Conservation (phyloP, 2,113 vertebrate species). For the Barnardius zonarius region DNA sequence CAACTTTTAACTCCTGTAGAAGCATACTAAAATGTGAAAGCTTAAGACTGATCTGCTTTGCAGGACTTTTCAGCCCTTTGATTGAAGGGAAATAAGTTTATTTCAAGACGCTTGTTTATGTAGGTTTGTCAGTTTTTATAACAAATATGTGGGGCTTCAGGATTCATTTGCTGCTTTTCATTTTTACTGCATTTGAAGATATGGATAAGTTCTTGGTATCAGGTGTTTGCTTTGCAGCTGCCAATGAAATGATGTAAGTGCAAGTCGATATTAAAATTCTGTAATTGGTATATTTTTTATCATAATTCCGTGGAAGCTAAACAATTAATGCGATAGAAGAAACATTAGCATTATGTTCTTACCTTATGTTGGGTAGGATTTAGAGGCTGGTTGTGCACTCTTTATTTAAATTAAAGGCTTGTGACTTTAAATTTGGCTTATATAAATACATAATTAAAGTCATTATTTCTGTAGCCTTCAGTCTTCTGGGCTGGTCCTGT, state of each 20-base stretch:
- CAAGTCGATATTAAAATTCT: not conserved
- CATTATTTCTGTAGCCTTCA: not conserved
- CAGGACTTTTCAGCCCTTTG: not conserved
- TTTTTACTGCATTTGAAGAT: not conserved
- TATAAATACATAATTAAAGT: not conserved
- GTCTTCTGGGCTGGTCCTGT: not conserved
- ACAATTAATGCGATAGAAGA: not conserved
- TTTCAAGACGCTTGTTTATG: not conserved
- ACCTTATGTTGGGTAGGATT: not conserved
- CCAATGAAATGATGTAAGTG: not conserved
- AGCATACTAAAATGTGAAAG: constrained; percentile 26
- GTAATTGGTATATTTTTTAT: not conserved
- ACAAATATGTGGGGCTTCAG: not conserved
- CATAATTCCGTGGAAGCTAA: not conserved
- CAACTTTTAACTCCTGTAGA: not conserved
- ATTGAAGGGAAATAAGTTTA: constrained; percentile 9
- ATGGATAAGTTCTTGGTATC: not conserved
- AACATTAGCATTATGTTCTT: not conserved
- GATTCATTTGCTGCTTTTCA: not conserved
- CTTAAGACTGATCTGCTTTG: constrained; percentile 16
- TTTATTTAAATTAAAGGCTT: not conserved
- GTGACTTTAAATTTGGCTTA: not conserved
- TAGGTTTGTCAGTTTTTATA: not conserved
- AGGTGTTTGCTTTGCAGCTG: not conserved
- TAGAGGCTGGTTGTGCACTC: not conserved